These are phyloP conservation scores for Mimachlamys varia DNA, from an alignment of 2,888 invertebrate genomes.

Conservation along the genomic window DNA sequence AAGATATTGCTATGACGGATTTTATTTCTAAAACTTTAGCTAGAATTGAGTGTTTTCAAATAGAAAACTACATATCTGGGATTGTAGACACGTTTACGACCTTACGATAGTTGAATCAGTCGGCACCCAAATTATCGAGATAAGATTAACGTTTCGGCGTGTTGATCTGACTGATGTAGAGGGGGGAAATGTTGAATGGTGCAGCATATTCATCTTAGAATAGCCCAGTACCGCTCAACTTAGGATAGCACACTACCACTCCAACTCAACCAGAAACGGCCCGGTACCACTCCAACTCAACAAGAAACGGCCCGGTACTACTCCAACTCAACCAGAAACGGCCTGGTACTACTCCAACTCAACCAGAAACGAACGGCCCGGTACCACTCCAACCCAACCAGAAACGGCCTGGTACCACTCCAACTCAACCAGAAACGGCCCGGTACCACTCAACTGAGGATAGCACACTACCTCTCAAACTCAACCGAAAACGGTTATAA, in stretches of 20 bases:
- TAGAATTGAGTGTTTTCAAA: conserved; percentile 19
- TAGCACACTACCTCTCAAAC: no score
- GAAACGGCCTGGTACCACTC: not conserved
- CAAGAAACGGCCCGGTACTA: not conserved
- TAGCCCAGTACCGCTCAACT: not conserved
- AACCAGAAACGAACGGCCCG: not conserved
- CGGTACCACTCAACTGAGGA: no score
- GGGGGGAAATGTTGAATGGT: not conserved
- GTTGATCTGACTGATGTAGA: not conserved
- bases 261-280: not conserved
- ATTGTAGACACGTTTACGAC: conserved; percentile 28
- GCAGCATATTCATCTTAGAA: not conserved
- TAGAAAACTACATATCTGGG: not conserved
- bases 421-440: no score
- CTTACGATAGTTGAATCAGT: not conserved
- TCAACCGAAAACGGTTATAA: no score
- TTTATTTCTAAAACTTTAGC: conserved; percentile 27
- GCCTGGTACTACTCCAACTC: not conserved
- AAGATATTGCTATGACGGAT: conserved; percentile 26
- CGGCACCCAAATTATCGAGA: conserved; percentile 27
- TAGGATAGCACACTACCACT: not conserved
- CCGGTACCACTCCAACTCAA: not conserved
- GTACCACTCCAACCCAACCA: not conserved
- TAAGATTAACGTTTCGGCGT: not conserved
- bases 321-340: not conserved